Evolutionary conservation across 2,113 vertebrate genomes (phyloP).

Genomic region (Aix galericulata): DNA sequence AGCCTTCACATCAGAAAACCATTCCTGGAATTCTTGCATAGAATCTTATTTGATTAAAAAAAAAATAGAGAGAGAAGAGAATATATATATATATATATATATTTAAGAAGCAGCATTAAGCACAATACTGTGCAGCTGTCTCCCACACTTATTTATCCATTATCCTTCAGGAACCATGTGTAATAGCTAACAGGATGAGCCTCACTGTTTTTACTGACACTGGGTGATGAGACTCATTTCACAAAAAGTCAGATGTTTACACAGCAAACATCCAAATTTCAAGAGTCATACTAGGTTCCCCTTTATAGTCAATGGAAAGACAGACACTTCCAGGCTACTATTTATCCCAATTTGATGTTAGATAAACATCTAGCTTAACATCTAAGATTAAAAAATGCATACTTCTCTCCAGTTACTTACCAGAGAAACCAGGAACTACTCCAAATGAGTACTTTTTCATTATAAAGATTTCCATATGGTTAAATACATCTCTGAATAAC

Average conservation of each 20-base stretch:
- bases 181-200: background rate
- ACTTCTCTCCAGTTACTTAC: background rate
- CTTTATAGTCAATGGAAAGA: background rate
- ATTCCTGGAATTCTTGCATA: conserved; percentile 87
- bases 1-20: conserved; percentile 82
- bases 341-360: background rate
- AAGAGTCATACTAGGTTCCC: background rate
- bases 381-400: background rate
- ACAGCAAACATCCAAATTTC: background rate
- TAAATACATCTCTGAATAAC: background rate
- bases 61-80: background rate
- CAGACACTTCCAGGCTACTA: background rate
- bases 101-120: background rate
- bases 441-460: background rate
- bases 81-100: background rate
- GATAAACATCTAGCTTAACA: background rate
- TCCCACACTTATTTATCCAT: background rate
- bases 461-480: background rate
- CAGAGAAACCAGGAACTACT: background rate
- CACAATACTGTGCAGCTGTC: background rate
- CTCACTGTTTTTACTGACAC: background rate
- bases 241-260: background rate
- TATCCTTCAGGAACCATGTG: background rate
- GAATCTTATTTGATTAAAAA: conserved; percentile 80
- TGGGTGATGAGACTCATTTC: background rate